Evolutionary conservation across 2,888 invertebrate genomes (phyloP), one percentile per base, ranked within the genome.

Genomic region (Caenorhabditis sp.): DNA sequence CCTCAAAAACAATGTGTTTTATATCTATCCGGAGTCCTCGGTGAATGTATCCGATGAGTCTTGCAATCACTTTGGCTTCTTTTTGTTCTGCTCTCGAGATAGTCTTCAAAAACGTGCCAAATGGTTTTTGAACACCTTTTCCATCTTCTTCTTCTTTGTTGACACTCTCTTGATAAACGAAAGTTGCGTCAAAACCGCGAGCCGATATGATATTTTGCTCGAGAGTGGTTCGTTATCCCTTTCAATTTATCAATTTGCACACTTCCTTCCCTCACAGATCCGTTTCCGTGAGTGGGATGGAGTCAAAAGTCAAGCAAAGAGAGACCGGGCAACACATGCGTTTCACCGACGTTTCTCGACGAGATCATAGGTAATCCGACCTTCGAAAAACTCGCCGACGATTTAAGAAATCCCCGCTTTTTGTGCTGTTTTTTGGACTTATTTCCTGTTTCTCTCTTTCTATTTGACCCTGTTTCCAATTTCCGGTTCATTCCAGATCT

Each of bases 1-100:
- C 47, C 62, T 69, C 56, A 61, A 62, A 76, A 72, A 72, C 72
- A 72, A 47, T 44, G 67, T 65, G 74, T 61, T 76, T 76, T 76
- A 76, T 76, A 69, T 77, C 68, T 40, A 40, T 13, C 40, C 6
- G 40, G 11, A 40, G 32, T 32, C 32, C 50, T 32, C 40, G 26
- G n/a, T 55, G 47, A n/a, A 3, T 9, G 18, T 20, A 58, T 58
- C 58, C 50, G 32, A 8, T 58, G 58, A 4, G 58, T 24, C 24
- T 44, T 20, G 32, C 40, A 11, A 40, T 5, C 28, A 26, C 13
- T 22, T n/a, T 32, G 32, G 32, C 2, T 47, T 62, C 5, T 35
- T 13, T 13, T 60, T 60, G 47, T 26, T 9, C 26, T n/a, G 15
- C 20, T n/a, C n/a, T n/a, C n/a, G n/a, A n/a, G n/a, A n/a, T n/a